Base-by-base conservation (phyloP, 2,888 invertebrate species). In the Cerceris rybyensis region DNA sequence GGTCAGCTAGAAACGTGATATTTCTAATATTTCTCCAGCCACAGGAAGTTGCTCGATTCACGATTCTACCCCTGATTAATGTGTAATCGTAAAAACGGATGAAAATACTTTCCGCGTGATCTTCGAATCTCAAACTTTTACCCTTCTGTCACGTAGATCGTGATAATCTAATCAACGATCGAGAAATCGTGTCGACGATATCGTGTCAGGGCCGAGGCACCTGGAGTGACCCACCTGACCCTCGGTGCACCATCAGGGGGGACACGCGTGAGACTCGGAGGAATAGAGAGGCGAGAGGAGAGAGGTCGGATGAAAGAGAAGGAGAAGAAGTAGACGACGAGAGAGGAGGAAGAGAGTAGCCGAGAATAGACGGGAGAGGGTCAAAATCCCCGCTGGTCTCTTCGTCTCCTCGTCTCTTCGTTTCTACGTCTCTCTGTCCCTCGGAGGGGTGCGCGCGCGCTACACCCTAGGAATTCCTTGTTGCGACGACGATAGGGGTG, bases 401-500 rank as follows among this genome's bases (percentile, higher is more conserved):
- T 17, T 43, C 13, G 39, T 41, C 16, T 13, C 2, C 42, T 46
- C 81, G 81, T n/a, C n/a, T n/a, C n/a, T n/a, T n/a, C n/a, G 4
- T 28, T 28, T 28, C 28, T 28, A 28, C 28, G 28, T 28, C 28
- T 28, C 28, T 28, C 28, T 28, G 28, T 28, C 28, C 28, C 28
- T 28, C 28, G 28, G 2, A 28, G 28, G 28, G 28, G 28, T 28
- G 28, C 28, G 28, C 28, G 28, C 28, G 28, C 28, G 28, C 28
- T 61, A 75, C 81, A 73, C 78, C 82, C 85, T 80, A 84, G 85
- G 82, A 86, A 88, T 88, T 89, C 87, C 87, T 88, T 84, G 73
- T 84, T 82, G 70, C 73, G 72, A 69, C 78, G 69, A 58, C 49
- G 79, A 79, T 77, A 85, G 84, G 79, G 85, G 81, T 60, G 78